Percentiles rank a stretch among this genome's conserved stretches.
Conservation (phyloP, 2,888 invertebrate genomes). For the Itoplectis maculator region DNA sequence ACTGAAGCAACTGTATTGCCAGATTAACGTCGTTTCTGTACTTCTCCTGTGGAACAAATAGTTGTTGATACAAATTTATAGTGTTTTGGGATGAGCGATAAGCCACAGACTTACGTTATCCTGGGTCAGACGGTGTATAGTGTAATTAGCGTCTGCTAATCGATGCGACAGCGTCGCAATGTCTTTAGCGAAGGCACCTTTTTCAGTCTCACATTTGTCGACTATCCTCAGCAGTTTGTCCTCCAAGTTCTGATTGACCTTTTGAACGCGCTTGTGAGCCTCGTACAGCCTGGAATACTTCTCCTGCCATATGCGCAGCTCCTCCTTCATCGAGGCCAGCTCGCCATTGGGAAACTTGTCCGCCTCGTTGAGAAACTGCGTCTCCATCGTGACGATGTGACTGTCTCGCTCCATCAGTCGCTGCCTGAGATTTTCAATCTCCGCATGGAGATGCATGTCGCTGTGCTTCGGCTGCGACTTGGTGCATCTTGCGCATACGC, state of each 20-base stretch:
- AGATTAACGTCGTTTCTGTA: constrained; percentile 97
- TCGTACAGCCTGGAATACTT: constrained; percentile 96
- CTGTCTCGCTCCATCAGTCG: constrained; percentile 92
- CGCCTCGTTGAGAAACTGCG: constrained; percentile 92
- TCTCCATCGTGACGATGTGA: constrained; percentile 94
- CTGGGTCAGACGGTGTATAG: constrained; percentile 92
- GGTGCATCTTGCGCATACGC: constrained; percentile 86
- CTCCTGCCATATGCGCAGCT: constrained; percentile 94
- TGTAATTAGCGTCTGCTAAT: constrained; percentile 93
- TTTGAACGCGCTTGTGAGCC: constrained; percentile 96
- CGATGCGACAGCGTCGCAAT: constrained; percentile 93
- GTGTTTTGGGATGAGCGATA: constrained; percentile 40
- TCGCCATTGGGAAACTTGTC: constrained; percentile 89
- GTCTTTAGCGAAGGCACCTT: constrained; percentile 94
- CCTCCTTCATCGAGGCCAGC: constrained; percentile 92
- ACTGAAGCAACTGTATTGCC: constrained; percentile 97
- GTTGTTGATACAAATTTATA: constrained; percentile 33
- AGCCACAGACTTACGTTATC: constrained; percentile 90
- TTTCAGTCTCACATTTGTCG: constrained; percentile 96
- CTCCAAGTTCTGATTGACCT: constrained; percentile 97
- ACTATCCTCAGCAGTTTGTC: constrained; percentile 97
- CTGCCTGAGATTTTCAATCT: constrained; percentile 94
- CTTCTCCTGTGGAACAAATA: constrained; percentile 90
- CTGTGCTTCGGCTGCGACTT: constrained; percentile 78
- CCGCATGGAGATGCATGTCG: constrained; percentile 92